Evolutionary conservation across 2,113 vertebrate species (phyloP), one percentile per base, ranked within the genome.

Genomic region (Baryphthengus martii): DNA sequence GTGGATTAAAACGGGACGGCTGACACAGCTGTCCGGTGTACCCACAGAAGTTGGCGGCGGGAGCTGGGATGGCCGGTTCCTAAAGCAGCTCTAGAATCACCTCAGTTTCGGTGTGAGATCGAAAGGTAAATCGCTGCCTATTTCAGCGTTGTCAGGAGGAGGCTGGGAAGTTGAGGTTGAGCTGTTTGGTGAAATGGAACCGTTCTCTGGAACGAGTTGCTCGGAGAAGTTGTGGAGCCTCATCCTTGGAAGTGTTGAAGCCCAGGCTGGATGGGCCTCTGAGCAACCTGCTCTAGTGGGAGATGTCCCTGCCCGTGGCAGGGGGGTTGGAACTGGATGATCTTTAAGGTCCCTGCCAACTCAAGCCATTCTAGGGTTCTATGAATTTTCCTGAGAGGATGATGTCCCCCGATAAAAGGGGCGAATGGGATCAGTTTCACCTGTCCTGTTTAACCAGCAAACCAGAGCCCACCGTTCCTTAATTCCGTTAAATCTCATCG

Each of bases 21-120:
- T 90, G 92, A 82, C 90, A 83, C 72, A 90, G 94, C 94, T 93
- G 88, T 62, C 71, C 33, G 10, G 76, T 86, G 85, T 77, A 58
- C 67, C 75, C 59, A 33, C 72, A 77, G 55, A 11, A 88, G 63
- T 9, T 95, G 92, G 79, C 92, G 72, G 82, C 58, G 21, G 66
- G 35, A 47, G 20, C 66, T 83, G 11, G 82, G 45, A 21, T 93
- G 94, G 62, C 78, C 66, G 71, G 61, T 91, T 90, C 62, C 5
- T 56, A 80, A 79, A 74, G 75, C 88, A 92, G 75, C 71, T 90
- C 67, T 65, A 37, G 50, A 85, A 70, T 80, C 71, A 45, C 90
- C 31, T 88, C 35, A 8, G 2, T 68, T 77, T 18, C 8, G 3
- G n/a, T 18, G 50, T 29, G 62, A 35, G 28, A 11, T 9, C 31